A percentile compares a stretch with the other conserved stretches of the same genome.
These are phyloP conservation scores for Muscicapa comitata DNA, from an alignment of 2,797 vertebrate genomes.

Conservation along the genomic window DNA sequence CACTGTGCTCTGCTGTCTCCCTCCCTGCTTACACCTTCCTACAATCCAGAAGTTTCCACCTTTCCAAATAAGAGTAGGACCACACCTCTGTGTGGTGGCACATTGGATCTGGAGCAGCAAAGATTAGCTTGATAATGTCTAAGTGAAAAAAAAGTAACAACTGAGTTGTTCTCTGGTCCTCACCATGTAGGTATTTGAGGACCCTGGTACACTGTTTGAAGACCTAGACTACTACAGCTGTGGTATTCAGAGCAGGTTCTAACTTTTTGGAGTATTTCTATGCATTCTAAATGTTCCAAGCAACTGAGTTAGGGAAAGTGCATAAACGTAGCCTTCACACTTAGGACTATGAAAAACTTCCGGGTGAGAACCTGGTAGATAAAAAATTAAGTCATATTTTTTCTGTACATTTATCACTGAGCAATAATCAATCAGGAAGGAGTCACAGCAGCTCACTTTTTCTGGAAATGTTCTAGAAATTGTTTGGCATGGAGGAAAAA, in stretches of 20 bases:
- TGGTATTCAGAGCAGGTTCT: neutral
- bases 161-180: neutral
- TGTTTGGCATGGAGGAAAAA: neutral
- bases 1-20: neutral
- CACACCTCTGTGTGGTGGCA: neutral
- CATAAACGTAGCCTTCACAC: neutral
- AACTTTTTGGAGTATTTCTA: neutral
- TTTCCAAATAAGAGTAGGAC: neutral
- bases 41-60: neutral
- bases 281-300: neutral
- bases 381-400: neutral
- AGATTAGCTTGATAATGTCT: neutral
- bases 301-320: neutral
- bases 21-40: neutral
- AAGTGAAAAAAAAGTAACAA: neutral
- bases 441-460: neutral
- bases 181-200: accelerated
- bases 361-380: neutral
- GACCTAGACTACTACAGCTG: neutral
- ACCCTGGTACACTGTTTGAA: neutral
- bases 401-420: neutral
- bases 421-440: neutral
- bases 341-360: neutral
- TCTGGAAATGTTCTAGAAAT: neutral
- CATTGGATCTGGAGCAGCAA: neutral